These are phyloP conservation scores for Lingula anatina DNA, from an alignment of 2,888 invertebrate species.

Conservation along the genomic window DNA sequence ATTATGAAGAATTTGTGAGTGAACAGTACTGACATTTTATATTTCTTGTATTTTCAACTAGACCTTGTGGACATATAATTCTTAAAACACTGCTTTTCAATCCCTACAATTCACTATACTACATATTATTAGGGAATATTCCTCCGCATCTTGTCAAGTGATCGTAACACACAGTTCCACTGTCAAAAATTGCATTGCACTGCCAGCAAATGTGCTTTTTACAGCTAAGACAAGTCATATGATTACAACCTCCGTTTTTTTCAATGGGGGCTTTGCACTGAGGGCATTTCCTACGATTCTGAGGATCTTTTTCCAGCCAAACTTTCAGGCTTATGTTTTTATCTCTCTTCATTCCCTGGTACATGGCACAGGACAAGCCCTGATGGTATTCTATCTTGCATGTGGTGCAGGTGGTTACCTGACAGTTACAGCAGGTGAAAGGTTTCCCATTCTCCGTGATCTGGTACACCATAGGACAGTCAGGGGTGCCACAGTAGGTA, in stretches of 20 bases:
- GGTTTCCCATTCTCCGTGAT: slow-evolving; percentile 13
- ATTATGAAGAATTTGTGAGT: no score
- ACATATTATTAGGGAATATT: no score
- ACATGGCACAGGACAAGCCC: slow-evolving; percentile 30
- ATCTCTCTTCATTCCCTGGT: slow-evolving; percentile 14
- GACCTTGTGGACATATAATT: no score
- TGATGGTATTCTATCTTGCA: slow-evolving; percentile 32
- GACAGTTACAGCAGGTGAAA: slow-evolving; percentile 25
- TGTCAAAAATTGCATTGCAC: slow-evolving; percentile 20
- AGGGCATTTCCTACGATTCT: slow-evolving; percentile 29
- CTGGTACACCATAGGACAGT: slow-evolving; percentile 35
- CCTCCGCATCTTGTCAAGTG: no score
- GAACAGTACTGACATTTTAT: no score
- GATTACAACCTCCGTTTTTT: slow-evolving; percentile 37
- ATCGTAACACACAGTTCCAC: slow-evolving; percentile 20
- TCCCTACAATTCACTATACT: no score
- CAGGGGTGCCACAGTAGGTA: slow-evolving; percentile 33
- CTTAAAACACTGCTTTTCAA: no score
- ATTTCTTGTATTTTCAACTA: no score
- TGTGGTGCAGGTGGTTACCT: slow-evolving; percentile 21
- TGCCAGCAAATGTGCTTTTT: slow-evolving; percentile 35
- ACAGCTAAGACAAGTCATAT: slow-evolving; percentile 31
- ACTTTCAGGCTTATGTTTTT: slow-evolving; percentile 10
- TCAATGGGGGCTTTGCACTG: slow-evolving; percentile 28
- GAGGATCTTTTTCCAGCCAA: slow-evolving; percentile 22